Evolutionary conservation across 2,888 invertebrate genomes (phyloP), one percentile per base, ranked within the genome.

Genomic region (Sesamia inferens): DNA sequence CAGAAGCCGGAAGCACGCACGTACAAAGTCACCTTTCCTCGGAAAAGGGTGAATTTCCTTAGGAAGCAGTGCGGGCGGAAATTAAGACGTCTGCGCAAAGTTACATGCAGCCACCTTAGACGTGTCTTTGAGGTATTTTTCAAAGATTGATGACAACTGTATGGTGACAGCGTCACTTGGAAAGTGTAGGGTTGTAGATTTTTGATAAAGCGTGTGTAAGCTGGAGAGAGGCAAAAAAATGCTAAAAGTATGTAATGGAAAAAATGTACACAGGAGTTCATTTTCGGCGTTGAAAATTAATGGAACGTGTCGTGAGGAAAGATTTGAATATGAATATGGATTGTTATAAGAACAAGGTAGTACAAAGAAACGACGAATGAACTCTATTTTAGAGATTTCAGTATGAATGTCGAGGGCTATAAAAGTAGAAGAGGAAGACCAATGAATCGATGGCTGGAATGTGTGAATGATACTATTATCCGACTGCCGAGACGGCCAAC

Each of bases 11-110:
- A 55, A 61, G 31, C 73, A 74, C 78, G 76, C 84, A 74, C 71
- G 71, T 74, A 67, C 82, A 86, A 79, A 76, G 78, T 84, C 84
- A 82, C 76, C 71, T 82, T 66, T 48, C 63, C 73, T 83, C 74
- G 76, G 62, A 77, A 80, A 81, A 84, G 80, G 81, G 79, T 81
- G 77, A 86, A 86, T 89, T 88, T 89, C 83, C 88, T 83, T 74
- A 24, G 68, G 74, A 69, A 78, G 71, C 59, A 62, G 75, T 79
- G 76, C 66, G 76, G 69, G 78, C 89, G 89, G 89, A 89, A 89
- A 89, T 89, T 89, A 87, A 87, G 85, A 85, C 87, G 85, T 86
- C 86, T 82, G 69, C 57, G 44, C 77, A 81, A 86, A 78, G 87
- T 87, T 81, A 79, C 80, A 76, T 74, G 80, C 75, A 78, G 54